Conservation (phyloP, 2,888 invertebrate species). For the Phlogophora meticulosa region DNA sequence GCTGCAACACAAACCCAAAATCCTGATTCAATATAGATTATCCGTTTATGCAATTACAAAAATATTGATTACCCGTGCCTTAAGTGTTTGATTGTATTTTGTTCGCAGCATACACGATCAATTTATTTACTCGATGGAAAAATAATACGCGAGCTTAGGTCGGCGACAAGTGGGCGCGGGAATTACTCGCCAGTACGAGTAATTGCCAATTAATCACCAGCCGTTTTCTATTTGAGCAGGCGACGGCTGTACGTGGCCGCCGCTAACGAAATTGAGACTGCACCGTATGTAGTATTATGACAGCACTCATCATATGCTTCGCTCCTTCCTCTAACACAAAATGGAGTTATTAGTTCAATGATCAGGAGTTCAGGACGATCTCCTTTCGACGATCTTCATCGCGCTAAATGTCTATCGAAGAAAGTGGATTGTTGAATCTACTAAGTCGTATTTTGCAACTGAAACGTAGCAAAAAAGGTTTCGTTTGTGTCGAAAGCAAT, state of each 20-base stretch:
- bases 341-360: slow-evolving; percentile 7
- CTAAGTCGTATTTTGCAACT: slow-evolving; percentile 26
- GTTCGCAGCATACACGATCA: slow-evolving; percentile 66
- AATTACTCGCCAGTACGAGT: slow-evolving; percentile 86
- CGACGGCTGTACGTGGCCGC: slow-evolving; percentile 69
- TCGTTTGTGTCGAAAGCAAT: slow-evolving; percentile 53
- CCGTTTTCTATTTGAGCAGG: slow-evolving; percentile 89
- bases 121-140: slow-evolving; percentile 78
- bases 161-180: slow-evolving; percentile 86
- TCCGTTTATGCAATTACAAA: slow-evolving; percentile 43
- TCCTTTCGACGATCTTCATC: slow-evolving; percentile 5
- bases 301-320: slow-evolving; percentile 42
- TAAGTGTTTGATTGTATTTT: slow-evolving; percentile 53
- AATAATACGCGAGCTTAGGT: slow-evolving; percentile 80
- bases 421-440: slow-evolving; percentile 35
- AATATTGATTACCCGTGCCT: slow-evolving; percentile 46
- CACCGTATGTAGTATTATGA: slow-evolving; percentile 72
- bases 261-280: slow-evolving; percentile 83
- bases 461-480: slow-evolving; percentile 30
- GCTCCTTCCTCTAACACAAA: slow-evolving; percentile 22
- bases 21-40: slow-evolving; percentile 25
- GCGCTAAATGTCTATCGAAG: slow-evolving; percentile 30
- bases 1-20: slow-evolving; percentile 21
- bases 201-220: slow-evolving; percentile 90
- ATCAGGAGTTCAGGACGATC: slow-evolving; percentile 19